These are phyloP conservation scores for Chelon auratus DNA, from an alignment of 2,797 vertebrate genomes.

Conservation along the genomic window DNA sequence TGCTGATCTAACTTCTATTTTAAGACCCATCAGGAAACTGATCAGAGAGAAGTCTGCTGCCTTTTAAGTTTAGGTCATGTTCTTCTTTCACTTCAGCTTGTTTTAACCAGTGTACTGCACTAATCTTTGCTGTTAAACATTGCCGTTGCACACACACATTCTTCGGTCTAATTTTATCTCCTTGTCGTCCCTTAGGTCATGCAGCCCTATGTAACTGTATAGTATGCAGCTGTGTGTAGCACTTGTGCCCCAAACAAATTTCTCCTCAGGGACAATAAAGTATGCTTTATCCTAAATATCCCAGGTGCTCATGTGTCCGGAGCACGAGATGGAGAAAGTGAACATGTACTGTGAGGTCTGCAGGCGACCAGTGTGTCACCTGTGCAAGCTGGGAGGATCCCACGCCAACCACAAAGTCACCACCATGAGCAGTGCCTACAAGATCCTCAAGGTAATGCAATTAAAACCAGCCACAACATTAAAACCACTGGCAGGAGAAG, in stretches of 20 bases:
- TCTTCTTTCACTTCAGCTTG: conserved; percentile 58
- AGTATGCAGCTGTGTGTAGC: conserved; percentile 11
- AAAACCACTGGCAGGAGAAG: too few relatives aligned
- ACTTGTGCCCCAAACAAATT: background rate
- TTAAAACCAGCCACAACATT: too few relatives aligned
- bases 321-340: conserved; percentile 97
- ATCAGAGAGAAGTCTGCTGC: conserved; percentile 25
- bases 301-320: conserved; percentile 97
- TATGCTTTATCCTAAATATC: conserved; percentile 11
- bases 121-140: background rate
- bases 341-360: conserved; percentile 99
- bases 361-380: conserved; percentile 94
- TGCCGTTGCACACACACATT: background rate
- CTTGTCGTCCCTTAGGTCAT: conserved; percentile 8
- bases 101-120: background rate
- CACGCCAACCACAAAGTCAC: conserved; percentile 97
- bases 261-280: background rate
- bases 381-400: conserved; percentile 94
- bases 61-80: conserved; percentile 16
- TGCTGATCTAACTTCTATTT: conserved; percentile 51
- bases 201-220: conserved; percentile 30
- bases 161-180: conserved; percentile 15
- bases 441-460: conserved; percentile 93
- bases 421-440: conserved; percentile 96
- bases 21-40: conserved; percentile 44